Evolutionary conservation across 1,140 invertebrate genomes (phyloP), one percentile per base, ranked within the genome.

Genomic region (Oryctes rhinoceros): DNA sequence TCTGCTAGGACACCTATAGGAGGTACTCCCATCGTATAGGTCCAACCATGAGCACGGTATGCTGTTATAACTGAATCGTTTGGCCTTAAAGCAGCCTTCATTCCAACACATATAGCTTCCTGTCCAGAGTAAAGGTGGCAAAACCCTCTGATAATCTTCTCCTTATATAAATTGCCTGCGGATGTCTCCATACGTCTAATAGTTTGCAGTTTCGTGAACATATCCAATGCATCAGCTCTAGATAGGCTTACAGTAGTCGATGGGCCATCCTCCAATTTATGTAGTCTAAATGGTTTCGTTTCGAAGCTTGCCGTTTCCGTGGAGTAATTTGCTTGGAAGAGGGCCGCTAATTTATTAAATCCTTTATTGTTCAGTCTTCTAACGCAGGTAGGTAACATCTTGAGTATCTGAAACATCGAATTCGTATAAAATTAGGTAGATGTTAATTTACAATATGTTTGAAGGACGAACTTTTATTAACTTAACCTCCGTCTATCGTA

Each of bases 1-100:
- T 99, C 98, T 44, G 94, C 89, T 18, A 99, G 87, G 0, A 99
- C 96, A 4, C 94, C 94, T 0, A 92, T 79, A 0, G 94, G 89
- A 13, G 92, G 87, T 0, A 97, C 92, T 9, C 98, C 98, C 93
- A 99, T 96, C 3, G 99, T 88, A 86, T 98, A 96, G 0, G 97
- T 96, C 98, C 98, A 99, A 62, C 98, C 98, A 86, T 99, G 99
- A 83, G 96, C 97, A 84, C 99, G 91, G 89, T 99, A 99, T 0
- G 97, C 96, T 24, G 98, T 99, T 77, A 99, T 99, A 4, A 99
- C 94, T 10, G 94, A 91, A 89, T 99, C 99, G 53, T 94, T 91
- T 10, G 92, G 89, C 3, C 94, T 91, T 85, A 99, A 92, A 0
- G 95, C 93, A 15, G 94, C 92, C 84, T 94, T 94, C 91, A 99